Conservation (phyloP, 2,797 vertebrate species). For the Macroramphosus scolopax region DNA sequence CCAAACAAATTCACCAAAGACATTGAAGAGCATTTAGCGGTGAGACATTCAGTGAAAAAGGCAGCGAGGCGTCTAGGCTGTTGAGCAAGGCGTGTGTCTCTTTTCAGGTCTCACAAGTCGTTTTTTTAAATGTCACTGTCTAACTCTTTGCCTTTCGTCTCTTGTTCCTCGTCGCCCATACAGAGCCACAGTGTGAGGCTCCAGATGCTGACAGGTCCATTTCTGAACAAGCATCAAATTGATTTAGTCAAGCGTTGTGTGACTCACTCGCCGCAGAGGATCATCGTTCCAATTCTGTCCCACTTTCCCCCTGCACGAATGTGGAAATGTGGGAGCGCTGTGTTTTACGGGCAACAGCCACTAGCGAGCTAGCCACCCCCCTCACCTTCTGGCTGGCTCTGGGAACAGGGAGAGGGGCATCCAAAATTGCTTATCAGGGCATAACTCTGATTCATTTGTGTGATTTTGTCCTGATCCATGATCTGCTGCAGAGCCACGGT, state of each 20-base stretch:
- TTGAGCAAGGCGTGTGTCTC: not conserved
- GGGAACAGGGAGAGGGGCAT: constrained; percentile 4
- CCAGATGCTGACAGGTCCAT: constrained; percentile 34
- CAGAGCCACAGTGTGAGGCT: constrained; percentile 1
- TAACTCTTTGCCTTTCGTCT: constrained; percentile 4
- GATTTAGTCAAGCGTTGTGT: constrained; percentile 39
- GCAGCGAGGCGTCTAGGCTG: not conserved
- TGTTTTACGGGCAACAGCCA: constrained; percentile 19
- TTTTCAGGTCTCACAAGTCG: too few species aligned
- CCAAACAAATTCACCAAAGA: constrained; percentile 18
- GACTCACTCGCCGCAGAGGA: constrained; percentile 36
- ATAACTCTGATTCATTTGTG: constrained; percentile 33
- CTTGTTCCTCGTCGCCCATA: not conserved
- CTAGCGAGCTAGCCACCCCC: not conserved
- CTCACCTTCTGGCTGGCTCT: constrained; percentile 7
- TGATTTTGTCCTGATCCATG: constrained; percentile 28
- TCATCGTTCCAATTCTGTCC: constrained; percentile 24
- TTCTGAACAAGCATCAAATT: constrained; percentile 47
- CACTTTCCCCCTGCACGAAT: constrained; percentile 17
- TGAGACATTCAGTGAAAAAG: constrained; percentile 16
- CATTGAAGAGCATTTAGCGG: constrained; percentile 29
- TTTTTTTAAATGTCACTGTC: too few species aligned
- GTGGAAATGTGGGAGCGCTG: constrained; percentile 6
- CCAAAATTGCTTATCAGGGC: constrained; percentile 50
- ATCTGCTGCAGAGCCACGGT: constrained; percentile 11